Base-by-base conservation (phyloP, 1,140 invertebrate genomes). In the Macrobrachium rosenbergii region DNA sequence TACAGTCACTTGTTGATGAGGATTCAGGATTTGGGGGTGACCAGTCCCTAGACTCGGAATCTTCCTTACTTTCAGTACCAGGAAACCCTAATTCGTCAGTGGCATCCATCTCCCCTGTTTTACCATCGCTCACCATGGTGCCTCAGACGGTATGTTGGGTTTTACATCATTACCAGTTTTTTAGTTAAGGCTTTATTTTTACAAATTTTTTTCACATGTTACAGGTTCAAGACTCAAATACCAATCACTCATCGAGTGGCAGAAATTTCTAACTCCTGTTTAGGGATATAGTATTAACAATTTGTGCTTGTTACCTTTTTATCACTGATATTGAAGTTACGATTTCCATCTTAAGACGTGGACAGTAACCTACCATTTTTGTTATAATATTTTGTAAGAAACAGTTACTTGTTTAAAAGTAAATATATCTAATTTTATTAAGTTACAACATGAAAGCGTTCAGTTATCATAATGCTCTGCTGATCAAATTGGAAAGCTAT, bases 11-110 rank as follows among this genome's bases (percentile, higher is more conserved):
- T 37, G 21, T 88, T 72, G 86, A 88, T 82, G 86, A 88, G 37
- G 86, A 88, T 76, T 88, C 86, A 17, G 86, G 86, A 19, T 88
- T 88, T 77, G 86, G 86, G 0, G 86, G 86, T 21, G 86, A 88
- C 72, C 79, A 88, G 72, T 88, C 86, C 60, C 45, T 88, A 21
- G 86, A 88, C 62, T 80, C 84, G 0, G 84, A 87, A 58, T 76
- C 82, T 19, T 86, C 83, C 0, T 23, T 78, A 23, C 63, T 67
- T 8, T 77, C 79, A 60, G 21, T 62, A 10, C 81, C 63, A 11
- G 76, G 67, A 62, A 45, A 59, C 14, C 28, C 85, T 2, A 52
- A 62, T 8, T 12, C 76, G 0, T 64, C 77, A 19, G 67, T 82
- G 19, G 28, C 82, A 11, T 62, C 82, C 21, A 17, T 83, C 28